phyloP scores from a whole-genome alignment of 1,140 invertebrate genomes.

The Sipha flava region DNA sequence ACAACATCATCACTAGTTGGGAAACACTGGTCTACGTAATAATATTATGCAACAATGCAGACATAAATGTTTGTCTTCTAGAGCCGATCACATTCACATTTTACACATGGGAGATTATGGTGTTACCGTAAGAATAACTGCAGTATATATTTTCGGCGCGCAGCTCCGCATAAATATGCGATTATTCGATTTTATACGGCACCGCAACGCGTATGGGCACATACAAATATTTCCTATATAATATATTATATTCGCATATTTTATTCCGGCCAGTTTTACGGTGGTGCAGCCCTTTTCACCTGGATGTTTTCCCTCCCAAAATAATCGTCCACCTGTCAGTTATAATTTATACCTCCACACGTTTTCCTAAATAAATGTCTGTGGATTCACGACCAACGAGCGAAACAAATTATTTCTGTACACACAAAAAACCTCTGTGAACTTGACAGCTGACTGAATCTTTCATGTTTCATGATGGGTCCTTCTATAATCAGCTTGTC shows the following conservation, averaged over 20 bases:
- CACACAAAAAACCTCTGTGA: background rate
- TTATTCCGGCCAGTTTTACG: background rate
- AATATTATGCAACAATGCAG: too few species aligned
- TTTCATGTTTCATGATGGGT: background rate
- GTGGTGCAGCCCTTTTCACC: background rate
- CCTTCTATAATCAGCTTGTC: background rate
- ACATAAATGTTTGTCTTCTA: too few species aligned
- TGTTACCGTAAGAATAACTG: too few species aligned
- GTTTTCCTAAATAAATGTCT: background rate
- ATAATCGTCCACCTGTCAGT: slow-evolving; percentile 5
- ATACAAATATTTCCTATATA: background rate
- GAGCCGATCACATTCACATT: too few species aligned
- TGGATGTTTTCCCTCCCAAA: background rate
- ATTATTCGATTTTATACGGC: too few species aligned
- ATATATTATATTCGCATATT: background rate
- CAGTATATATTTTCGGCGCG: too few species aligned
- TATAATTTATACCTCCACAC: background rate
- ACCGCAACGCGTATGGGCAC: too few species aligned
- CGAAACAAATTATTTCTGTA: background rate
- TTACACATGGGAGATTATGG: too few species aligned
- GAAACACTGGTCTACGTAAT: too few species aligned
- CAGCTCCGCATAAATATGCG: too few species aligned
- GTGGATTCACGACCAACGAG: background rate
- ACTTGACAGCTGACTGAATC: background rate
- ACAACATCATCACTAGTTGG: too few species aligned